These are phyloP conservation scores for Himantopus leucocephalus DNA, from an alignment of 2,113 vertebrate species.

Conservation along the genomic window DNA sequence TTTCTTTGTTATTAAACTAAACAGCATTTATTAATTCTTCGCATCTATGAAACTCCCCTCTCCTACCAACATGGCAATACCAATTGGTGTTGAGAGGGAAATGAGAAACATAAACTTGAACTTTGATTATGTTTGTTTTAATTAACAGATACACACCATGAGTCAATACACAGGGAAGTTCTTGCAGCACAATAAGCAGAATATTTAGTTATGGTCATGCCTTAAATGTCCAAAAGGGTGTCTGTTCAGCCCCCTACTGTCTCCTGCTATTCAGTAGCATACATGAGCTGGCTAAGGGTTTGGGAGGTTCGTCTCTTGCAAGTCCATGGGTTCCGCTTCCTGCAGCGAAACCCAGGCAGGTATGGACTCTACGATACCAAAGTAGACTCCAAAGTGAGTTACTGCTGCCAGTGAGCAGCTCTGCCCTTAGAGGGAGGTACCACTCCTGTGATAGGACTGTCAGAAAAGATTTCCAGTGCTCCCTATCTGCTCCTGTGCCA, in stretches of 20 bases:
- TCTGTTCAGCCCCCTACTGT: fast-evolving
- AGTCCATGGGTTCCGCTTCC: not conserved
- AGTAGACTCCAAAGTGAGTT: not conserved
- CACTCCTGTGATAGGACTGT: not conserved
- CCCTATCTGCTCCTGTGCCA: not conserved
- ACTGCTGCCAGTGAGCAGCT: not conserved
- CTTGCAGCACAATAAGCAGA: not conserved
- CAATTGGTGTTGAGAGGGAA: not conserved
- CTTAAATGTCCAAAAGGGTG: not conserved
- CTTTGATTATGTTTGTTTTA: not conserved
- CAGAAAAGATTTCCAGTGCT: not conserved
- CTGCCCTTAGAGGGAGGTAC: not conserved
- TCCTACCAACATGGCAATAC: not conserved
- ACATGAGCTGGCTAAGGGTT: fast-evolving
- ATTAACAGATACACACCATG: not conserved
- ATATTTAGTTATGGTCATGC: not conserved
- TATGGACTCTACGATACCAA: fast-evolving
- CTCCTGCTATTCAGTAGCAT: not conserved
- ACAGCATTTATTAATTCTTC: not conserved
- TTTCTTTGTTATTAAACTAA: not conserved
- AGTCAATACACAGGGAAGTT: fast-evolving
- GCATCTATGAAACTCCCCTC: not conserved
- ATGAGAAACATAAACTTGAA: not conserved
- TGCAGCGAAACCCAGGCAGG: fast-evolving
- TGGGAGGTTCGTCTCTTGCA: not conserved